phyloP scores from a whole-genome alignment of 2,888 invertebrate genomes.

The Cantharis lateralis region DNA sequence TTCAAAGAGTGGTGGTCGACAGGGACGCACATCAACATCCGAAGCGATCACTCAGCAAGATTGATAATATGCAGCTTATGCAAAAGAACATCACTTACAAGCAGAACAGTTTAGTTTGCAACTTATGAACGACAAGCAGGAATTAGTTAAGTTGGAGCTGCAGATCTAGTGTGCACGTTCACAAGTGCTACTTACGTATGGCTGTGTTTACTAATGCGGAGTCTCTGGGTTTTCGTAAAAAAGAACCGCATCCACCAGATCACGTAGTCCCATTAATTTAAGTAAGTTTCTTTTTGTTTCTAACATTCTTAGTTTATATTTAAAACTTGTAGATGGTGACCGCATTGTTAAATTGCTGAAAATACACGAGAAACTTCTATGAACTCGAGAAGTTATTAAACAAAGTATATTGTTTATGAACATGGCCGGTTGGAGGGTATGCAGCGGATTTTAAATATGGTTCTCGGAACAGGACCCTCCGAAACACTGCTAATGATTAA shows the following conservation, averaged over 20 bases:
- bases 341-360: too few species aligned
- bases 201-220: slow-evolving; percentile 57
- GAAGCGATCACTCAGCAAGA: slow-evolving; percentile 44
- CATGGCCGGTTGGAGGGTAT: too few species aligned
- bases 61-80: slow-evolving; percentile 45
- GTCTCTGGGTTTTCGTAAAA: slow-evolving; percentile 50
- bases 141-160: not conserved
- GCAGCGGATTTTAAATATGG: too few species aligned
- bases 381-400: too few species aligned
- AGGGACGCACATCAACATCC: slow-evolving; percentile 33
- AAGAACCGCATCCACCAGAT: slow-evolving; percentile 43
- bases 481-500: too few species aligned
- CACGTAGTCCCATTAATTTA: slow-evolving; percentile 31
- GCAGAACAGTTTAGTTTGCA: slow-evolving; percentile 41
- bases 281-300: slow-evolving; percentile 9
- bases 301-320: not conserved
- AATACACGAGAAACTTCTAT: too few species aligned
- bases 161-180: slow-evolving; percentile 46
- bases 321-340: slow-evolving; percentile 32
- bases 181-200: slow-evolving; percentile 54
- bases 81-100: slow-evolving; percentile 45
- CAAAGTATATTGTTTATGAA: too few species aligned
- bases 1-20: slow-evolving; percentile 46
- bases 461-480: too few species aligned
- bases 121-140: not conserved